These are phyloP conservation scores for Nasonia giraulti DNA, from an alignment of 1,140 invertebrate genomes.

Conservation along the genomic window DNA sequence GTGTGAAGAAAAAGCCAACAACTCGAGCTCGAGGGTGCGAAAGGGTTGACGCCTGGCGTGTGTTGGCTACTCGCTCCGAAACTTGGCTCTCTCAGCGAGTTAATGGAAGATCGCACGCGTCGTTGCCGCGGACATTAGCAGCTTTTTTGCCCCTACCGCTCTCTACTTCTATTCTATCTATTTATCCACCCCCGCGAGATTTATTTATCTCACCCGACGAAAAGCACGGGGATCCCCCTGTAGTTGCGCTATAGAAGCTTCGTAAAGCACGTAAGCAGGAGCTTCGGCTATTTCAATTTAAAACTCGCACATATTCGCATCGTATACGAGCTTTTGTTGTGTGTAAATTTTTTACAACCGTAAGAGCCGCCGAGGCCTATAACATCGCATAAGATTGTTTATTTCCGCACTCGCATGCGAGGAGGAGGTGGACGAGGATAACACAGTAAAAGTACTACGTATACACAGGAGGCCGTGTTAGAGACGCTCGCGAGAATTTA, in stretches of 20 bases:
- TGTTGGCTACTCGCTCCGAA: neutral
- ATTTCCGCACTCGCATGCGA: neutral
- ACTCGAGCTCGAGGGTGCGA: neutral
- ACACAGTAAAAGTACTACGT: neutral
- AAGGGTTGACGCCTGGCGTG: neutral
- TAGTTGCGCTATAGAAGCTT: too few species aligned
- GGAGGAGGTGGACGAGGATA: neutral
- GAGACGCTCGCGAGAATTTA: neutral
- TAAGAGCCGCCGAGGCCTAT: neutral
- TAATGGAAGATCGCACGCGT: neutral
- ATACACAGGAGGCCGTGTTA: neutral
- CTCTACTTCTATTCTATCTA: too few species aligned
- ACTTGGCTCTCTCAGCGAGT: neutral
- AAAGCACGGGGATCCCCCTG: too few species aligned
- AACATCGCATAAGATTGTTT: neutral
- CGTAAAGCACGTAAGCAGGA: too few species aligned
- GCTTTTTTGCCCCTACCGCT: neutral
- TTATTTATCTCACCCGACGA: neutral
- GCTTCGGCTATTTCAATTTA: neutral
- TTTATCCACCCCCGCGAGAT: neutral
- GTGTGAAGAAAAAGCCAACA: neutral
- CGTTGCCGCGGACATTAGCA: neutral
- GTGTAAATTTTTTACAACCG: neutral
- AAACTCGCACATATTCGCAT: too few species aligned
- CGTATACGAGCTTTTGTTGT: neutral